A percentile compares a stretch with the other conserved stretches of the same genome.
These are phyloP conservation scores for Ashinkailepas kermadecensis DNA, from an alignment of 2,888 invertebrate species.

Conservation along the genomic window DNA sequence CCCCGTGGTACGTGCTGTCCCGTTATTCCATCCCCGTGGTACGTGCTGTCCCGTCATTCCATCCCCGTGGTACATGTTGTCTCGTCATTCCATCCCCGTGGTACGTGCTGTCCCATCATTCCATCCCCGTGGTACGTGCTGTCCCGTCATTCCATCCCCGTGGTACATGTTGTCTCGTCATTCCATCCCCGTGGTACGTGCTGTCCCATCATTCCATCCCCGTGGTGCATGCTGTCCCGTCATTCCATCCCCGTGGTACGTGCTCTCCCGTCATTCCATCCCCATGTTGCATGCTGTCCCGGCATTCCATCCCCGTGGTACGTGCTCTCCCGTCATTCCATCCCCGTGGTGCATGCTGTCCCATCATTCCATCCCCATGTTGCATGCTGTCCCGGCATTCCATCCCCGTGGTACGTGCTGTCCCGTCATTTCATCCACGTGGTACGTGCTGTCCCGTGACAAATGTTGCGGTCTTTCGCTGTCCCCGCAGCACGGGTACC, in stretches of 20 bases:
- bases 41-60: slow-evolving; percentile 56
- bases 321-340: not conserved
- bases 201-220: not conserved
- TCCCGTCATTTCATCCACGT: not conserved
- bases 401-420: not conserved
- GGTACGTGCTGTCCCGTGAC: not conserved
- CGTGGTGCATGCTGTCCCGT: not conserved
- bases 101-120: slow-evolving; percentile 25
- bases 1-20: slow-evolving; percentile 54
- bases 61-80: slow-evolving; percentile 62
- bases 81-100: slow-evolving; percentile 84
- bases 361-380: not conserved
- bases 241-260: not conserved
- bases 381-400: not conserved
- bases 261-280: not conserved
- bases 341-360: not conserved
- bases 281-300: not conserved
- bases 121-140: no score
- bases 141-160: not conserved
- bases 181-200: no score
- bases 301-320: not conserved
- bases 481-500: no score
- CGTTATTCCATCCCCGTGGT: slow-evolving; percentile 84
- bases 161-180: not conserved
- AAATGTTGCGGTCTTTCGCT: no score